phyloP scores from a whole-genome alignment of 2,888 invertebrate species.

The Seira sanloemensis region DNA sequence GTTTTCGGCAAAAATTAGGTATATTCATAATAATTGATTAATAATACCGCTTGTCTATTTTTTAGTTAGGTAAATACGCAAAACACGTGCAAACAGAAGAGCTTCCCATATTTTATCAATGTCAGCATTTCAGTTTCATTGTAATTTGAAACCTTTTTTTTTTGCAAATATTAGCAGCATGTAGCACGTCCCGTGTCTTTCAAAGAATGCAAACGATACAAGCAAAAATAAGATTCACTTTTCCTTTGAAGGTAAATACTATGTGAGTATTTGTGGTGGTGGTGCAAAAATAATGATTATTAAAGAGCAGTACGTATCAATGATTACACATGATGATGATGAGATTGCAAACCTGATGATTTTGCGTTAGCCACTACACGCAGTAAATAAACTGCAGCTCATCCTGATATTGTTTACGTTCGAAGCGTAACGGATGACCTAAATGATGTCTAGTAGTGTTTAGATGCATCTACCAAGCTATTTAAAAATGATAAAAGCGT shows the following conservation, averaged over 20 bases:
- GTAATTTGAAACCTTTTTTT: not conserved
- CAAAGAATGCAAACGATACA: not conserved
- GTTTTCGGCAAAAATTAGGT: too few species aligned
- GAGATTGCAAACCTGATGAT: slow-evolving; percentile 9
- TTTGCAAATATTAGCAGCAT: not conserved
- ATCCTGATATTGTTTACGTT: slow-evolving; percentile 54
- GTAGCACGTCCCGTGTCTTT: slow-evolving; percentile 30
- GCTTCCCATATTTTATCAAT: not conserved
- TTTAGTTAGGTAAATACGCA: too few species aligned
- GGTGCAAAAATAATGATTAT: not conserved
- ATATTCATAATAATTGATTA: too few species aligned
- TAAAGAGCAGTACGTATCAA: not conserved
- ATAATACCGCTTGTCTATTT: too few species aligned
- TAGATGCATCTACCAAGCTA: not conserved
- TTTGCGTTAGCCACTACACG: not conserved
- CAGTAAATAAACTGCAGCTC: too few species aligned
- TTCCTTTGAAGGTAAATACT: slow-evolving; percentile 42
- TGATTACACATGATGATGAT: slow-evolving; percentile 24
- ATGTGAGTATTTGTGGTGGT: too few species aligned
- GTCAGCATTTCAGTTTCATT: not conserved
- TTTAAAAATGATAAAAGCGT: not conserved
- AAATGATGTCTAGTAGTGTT: slow-evolving; percentile 52
- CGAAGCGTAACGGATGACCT: slow-evolving; percentile 69
- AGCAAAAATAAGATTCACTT: slow-evolving; percentile 48
- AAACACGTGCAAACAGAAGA: too few species aligned